Conservation (phyloP, 2,888 invertebrate species). For the Dasysyrphus tricinctus region DNA sequence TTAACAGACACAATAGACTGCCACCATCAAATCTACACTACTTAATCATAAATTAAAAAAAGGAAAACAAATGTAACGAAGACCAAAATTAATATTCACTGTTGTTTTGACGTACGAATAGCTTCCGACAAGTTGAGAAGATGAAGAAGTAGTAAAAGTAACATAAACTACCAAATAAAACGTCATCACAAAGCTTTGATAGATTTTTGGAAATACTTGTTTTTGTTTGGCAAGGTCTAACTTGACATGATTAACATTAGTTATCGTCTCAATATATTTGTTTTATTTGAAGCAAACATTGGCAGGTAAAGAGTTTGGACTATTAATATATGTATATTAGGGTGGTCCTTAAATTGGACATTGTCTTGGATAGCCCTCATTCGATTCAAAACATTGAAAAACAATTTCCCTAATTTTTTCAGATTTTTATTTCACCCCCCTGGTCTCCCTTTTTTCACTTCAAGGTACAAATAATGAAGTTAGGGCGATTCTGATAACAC, state of each 20-base stretch:
- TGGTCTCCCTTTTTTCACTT: too few species aligned
- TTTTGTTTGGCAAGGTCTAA: conserved; percentile 49
- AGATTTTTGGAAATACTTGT: conserved; percentile 9
- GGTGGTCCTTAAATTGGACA: too few species aligned
- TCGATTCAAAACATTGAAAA: too few species aligned
- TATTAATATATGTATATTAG: too few species aligned
- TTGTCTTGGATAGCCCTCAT: too few species aligned
- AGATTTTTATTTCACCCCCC: too few species aligned
- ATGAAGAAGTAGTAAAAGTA: conserved; percentile 7
- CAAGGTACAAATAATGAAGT: too few species aligned
- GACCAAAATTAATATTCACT: neutral
- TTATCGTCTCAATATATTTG: conserved; percentile 6
- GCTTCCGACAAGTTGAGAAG: conserved; percentile 1
- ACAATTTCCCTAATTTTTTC: too few species aligned
- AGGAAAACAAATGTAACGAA: neutral
- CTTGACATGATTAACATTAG: conserved; percentile 45
- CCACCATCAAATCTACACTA: neutral
- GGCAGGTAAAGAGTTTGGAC: neutral
- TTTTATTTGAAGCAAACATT: neutral
- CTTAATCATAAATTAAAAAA: neutral
- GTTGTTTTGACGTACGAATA: conserved; percentile 44
- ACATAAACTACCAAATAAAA: neutral
- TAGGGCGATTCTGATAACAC: too few species aligned
- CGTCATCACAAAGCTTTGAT: neutral
- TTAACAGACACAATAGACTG: neutral